phyloP scores from a whole-genome alignment of 2,888 invertebrate species.

The Parascotia fuliginaria region DNA sequence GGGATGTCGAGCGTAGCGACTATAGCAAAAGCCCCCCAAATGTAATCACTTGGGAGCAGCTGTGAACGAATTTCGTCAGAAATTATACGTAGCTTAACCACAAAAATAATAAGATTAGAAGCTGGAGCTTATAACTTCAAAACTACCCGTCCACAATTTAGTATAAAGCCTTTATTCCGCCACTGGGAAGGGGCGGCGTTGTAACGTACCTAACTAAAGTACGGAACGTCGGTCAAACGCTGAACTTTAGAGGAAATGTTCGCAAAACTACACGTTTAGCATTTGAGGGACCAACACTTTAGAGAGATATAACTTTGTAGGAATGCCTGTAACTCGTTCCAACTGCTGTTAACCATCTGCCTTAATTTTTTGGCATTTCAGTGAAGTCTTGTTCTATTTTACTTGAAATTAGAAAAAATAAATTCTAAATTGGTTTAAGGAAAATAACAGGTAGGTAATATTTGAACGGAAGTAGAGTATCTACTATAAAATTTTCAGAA shows the following conservation, averaged over 20 bases:
- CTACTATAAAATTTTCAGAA: too few relatives aligned
- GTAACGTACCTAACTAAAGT: constrained; percentile 50
- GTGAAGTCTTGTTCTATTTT: not conserved
- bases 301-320: constrained; percentile 49
- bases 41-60: too few relatives aligned
- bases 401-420: not conserved
- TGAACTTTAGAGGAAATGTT: constrained; percentile 58
- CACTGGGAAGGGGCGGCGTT: constrained; percentile 50
- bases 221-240: constrained; percentile 54
- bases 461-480: too few relatives aligned
- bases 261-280: constrained; percentile 52
- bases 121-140: constrained; percentile 41
- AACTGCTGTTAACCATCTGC: constrained; percentile 27
- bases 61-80: not conserved
- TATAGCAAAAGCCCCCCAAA: too few relatives aligned
- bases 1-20: too few relatives aligned
- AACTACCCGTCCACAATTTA: constrained; percentile 38
- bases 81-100: not conserved
- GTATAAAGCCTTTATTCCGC: constrained; percentile 52
- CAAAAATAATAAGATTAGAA: not conserved
- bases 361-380: constrained; percentile 7
- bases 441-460: not conserved
- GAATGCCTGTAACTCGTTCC: constrained; percentile 47
- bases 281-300: constrained; percentile 50
- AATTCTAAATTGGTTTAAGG: not conserved